Evolutionary conservation across 1,140 invertebrate genomes (phyloP).

Genomic region (Druon quercuslanigerum): DNA sequence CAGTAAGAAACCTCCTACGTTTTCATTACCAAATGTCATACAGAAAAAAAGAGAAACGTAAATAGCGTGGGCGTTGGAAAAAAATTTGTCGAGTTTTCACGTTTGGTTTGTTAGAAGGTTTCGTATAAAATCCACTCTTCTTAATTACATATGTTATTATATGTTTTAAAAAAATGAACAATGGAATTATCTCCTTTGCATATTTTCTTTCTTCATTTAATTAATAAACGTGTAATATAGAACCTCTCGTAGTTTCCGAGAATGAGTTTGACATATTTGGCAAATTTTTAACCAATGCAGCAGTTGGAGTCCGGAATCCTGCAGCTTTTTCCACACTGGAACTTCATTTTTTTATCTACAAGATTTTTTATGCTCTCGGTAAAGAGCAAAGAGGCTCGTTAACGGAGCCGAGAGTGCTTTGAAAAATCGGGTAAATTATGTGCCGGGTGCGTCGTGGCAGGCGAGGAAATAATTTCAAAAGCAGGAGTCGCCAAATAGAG

Average conservation of each 20-base stretch:
- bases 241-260: background rate
- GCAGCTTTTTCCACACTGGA: background rate
- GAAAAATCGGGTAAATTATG: conserved; percentile 15
- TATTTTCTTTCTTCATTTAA: no score
- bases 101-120: no score
- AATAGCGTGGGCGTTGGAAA: background rate
- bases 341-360: background rate
- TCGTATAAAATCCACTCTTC: no score
- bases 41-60: background rate
- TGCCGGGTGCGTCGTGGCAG: background rate
- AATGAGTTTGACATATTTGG: background rate
- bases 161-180: no score
- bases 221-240: no score
- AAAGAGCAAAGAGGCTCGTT: background rate
- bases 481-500: conserved; percentile 10
- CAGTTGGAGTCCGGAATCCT: no score
- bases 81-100: background rate
- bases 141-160: no score
- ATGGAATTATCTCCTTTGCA: no score
- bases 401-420: background rate
- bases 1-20: conserved; percentile 32
- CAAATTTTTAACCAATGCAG: background rate
- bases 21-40: background rate
- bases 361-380: background rate
- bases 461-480: conserved; percentile 18